A percentile compares a stretch with the other conserved stretches of the same genome.
Evolutionary conservation across 2,888 invertebrate species (phyloP).

Genomic region (Myathropa florea): DNA sequence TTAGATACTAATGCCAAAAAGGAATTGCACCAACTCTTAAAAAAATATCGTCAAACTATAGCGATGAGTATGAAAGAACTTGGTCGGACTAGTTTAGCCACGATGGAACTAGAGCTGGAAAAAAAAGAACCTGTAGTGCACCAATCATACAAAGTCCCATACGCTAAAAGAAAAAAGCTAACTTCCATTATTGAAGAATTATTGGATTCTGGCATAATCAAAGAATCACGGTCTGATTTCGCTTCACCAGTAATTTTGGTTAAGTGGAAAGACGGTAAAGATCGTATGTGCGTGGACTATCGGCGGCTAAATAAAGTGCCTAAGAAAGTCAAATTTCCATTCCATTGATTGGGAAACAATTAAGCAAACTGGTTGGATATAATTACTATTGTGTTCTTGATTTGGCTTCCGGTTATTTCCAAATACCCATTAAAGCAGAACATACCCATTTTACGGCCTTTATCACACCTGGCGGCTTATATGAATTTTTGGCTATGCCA

Average conservation of each 20-base stretch:
- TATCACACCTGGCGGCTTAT: conserved; percentile 16
- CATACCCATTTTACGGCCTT: background rate
- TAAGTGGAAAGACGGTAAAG: conserved; percentile 18
- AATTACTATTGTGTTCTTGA: background rate
- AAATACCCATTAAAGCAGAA: conserved; percentile 21
- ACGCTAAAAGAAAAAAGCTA: background rate
- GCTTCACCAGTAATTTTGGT: conserved; percentile 3
- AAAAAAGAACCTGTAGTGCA: too few relatives aligned
- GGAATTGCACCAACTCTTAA: background rate
- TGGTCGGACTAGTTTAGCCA: too few relatives aligned
- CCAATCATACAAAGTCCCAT: too few relatives aligned
- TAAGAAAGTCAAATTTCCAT: conserved; percentile 1
- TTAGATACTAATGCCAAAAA: background rate
- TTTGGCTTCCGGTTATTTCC: conserved; percentile 19
- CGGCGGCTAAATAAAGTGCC: background rate
- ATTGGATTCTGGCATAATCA: background rate
- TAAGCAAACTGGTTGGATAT: background rate
- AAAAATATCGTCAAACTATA: too few relatives aligned
- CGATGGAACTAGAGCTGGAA: too few relatives aligned
- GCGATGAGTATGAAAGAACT: too few relatives aligned
- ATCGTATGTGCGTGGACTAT: conserved; percentile 18
- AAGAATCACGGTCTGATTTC: conserved; percentile 7
- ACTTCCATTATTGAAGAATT: background rate
- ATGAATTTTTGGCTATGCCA: conserved; percentile 1
- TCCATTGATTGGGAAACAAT: conserved; percentile 8